phyloP scores from a whole-genome alignment of 2,113 vertebrate genomes.

The Antennarius striatus region DNA sequence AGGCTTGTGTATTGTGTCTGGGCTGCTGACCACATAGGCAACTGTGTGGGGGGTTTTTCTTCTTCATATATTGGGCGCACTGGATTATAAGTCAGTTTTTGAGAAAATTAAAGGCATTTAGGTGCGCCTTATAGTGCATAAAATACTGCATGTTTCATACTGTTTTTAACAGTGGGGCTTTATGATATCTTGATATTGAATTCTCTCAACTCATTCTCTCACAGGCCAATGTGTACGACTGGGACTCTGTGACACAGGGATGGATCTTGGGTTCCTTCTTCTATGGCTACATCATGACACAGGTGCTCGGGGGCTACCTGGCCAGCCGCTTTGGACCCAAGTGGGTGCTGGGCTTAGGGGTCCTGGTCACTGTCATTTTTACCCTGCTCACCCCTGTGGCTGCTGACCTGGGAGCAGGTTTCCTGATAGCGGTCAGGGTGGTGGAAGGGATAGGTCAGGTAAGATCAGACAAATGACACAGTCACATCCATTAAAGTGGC shows the following conservation, averaged over 20 bases:
- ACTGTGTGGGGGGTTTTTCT: too few relatives aligned
- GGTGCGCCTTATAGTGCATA: too few relatives aligned
- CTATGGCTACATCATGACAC: constrained; percentile 96
- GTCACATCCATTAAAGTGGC: too few relatives aligned
- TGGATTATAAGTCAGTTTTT: too few relatives aligned
- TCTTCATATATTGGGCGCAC: too few relatives aligned
- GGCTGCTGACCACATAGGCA: too few relatives aligned
- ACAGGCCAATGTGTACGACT: constrained; percentile 90
- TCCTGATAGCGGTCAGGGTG: constrained; percentile 88
- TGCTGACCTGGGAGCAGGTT: constrained; percentile 86
- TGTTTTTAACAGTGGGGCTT: background rate
- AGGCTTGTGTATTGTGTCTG: too few relatives aligned
- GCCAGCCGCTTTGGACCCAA: constrained; percentile 90
- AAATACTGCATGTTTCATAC: background rate
- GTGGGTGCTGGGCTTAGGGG: constrained; percentile 87
- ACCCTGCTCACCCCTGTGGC: constrained; percentile 92
- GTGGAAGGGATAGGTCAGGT: constrained; percentile 97
- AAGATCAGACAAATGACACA: background rate
- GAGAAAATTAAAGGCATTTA: too few relatives aligned
- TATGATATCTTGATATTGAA: background rate
- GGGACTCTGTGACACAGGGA: constrained; percentile 93
- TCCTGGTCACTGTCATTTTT: constrained; percentile 87
- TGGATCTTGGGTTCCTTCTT: constrained; percentile 98
- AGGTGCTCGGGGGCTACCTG: constrained; percentile 93
- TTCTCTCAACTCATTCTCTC: background rate